phyloP scores from a whole-genome alignment of 2,113 vertebrate genomes.

The Phocoena sinus region DNA sequence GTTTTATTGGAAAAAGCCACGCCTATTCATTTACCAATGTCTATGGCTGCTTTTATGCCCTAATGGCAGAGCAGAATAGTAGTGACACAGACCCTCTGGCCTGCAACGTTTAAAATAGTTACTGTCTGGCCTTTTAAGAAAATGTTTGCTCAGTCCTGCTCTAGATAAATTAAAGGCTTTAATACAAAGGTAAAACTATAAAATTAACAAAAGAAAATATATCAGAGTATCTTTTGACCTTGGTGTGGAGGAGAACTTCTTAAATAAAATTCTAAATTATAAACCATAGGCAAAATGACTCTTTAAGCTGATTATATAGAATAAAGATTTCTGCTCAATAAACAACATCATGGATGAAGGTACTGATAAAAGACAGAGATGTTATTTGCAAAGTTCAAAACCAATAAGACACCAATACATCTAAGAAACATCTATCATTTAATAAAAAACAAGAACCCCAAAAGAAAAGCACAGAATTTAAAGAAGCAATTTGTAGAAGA shows the following conservation, averaged over 20 bases:
- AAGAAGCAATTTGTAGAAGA: background rate
- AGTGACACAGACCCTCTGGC: background rate
- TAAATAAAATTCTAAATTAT: background rate
- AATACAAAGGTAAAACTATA: background rate
- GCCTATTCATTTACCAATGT: background rate
- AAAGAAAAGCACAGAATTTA: background rate
- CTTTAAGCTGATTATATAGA: background rate
- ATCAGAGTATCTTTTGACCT: background rate
- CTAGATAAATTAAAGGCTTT: background rate
- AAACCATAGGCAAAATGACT: background rate
- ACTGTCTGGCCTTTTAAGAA: background rate
- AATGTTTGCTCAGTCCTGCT: background rate
- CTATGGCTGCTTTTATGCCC: background rate
- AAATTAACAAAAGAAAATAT: background rate
- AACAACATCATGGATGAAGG: background rate
- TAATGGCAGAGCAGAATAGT: background rate
- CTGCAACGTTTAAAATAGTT: background rate
- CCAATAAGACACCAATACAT: background rate
- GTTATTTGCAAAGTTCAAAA: background rate
- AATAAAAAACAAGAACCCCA: background rate
- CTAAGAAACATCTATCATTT: background rate
- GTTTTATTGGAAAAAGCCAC: background rate
- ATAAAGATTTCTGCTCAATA: background rate
- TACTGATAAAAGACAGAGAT: background rate
- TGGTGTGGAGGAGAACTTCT: background rate